These are phyloP conservation scores for Xenopus petersii DNA, from an alignment of 2,797 vertebrate genomes.

Conservation along the genomic window DNA sequence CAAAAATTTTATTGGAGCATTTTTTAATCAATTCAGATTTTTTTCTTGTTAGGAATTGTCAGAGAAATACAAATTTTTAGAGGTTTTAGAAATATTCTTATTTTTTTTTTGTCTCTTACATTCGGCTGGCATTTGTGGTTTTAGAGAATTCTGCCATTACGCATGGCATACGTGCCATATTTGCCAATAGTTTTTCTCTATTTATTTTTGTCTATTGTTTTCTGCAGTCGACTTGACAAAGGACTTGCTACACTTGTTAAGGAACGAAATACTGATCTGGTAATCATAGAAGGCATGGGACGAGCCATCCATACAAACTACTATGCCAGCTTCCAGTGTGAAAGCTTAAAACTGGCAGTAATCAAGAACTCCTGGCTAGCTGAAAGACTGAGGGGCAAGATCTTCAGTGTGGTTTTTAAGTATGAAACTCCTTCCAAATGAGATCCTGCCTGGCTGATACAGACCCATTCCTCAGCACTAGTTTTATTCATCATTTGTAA, in stretches of 20 bases:
- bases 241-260: slow-evolving; percentile 81
- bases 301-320: slow-evolving; percentile 97
- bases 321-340: slow-evolving; percentile 82
- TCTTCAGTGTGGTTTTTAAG: slow-evolving; percentile 98
- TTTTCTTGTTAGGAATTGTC: too few species aligned
- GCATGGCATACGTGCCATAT: too few species aligned
- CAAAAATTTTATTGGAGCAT: too few species aligned
- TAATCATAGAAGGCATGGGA: slow-evolving; percentile 97
- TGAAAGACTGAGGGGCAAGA: slow-evolving; percentile 87
- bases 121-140: too few species aligned
- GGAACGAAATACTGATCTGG: slow-evolving; percentile 86
- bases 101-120: too few species aligned
- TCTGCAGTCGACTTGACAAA: slow-evolving; percentile 86
- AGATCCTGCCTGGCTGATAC: not conserved
- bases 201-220: not conserved
- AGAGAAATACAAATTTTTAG: too few species aligned
- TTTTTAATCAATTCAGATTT: too few species aligned
- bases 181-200: too few species aligned
- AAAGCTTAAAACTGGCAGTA: slow-evolving; percentile 95
- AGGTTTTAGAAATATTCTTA: too few species aligned
- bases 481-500: slow-evolving; percentile 60
- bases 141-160: too few species aligned
- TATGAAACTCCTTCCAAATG: slow-evolving; percentile 81
- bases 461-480: slow-evolving; percentile 59
- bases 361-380: slow-evolving; percentile 98